Evolutionary conservation across 2,888 invertebrate genomes (phyloP), one percentile per base, ranked within the genome.

Genomic region (Platycheirus albimanus): DNA sequence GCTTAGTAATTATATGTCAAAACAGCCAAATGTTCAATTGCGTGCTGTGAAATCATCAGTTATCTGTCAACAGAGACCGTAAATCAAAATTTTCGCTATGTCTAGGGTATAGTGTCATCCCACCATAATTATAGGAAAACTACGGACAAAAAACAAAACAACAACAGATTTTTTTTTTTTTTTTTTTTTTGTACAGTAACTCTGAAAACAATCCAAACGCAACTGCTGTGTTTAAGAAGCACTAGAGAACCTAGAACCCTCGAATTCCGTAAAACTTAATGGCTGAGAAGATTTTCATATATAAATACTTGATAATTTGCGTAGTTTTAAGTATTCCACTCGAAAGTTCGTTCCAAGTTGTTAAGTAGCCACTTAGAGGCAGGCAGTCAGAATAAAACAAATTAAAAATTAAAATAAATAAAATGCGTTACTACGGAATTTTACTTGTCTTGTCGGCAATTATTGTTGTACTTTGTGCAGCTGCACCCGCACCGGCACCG

Each of bases 251-350:
- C n/a, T n/a, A n/a, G 43, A 72, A 72, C 33, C 49, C 20, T 52
- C 10, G 33, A 43, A 64, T 49, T 72, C 66, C 28, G 52, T 61
- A 67, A 24, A 45, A 24, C 4, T 13, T 61, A 61, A 52, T 78
- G 52, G 61, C 17, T 49, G 47, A 63, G 11, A 36, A 78, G 45
- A 54, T 63, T 80, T 80, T 24, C 41, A 64, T 80, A 80, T 80
- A 80, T 80, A 80, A 80, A 80, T 75, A 80, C 54, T 54, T 56
- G 49, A 69, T 43, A 67, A 52, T 63, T 69, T 41, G 43, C 19
- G 15, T 41, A 75, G 24, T 54, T 56, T 33, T 30, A 43, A 43
- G 41, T 69, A 75, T 56, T 75, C 52, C 15, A 20, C 28, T 61
- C n/a, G 19, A 33, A 47, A 58, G 45, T 69, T 51, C 36, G 33